Percentiles rank a stretch among this genome's conserved stretches.
phyloP scores from a whole-genome alignment of 2,797 vertebrate genomes.

The Liparis tanakae region DNA sequence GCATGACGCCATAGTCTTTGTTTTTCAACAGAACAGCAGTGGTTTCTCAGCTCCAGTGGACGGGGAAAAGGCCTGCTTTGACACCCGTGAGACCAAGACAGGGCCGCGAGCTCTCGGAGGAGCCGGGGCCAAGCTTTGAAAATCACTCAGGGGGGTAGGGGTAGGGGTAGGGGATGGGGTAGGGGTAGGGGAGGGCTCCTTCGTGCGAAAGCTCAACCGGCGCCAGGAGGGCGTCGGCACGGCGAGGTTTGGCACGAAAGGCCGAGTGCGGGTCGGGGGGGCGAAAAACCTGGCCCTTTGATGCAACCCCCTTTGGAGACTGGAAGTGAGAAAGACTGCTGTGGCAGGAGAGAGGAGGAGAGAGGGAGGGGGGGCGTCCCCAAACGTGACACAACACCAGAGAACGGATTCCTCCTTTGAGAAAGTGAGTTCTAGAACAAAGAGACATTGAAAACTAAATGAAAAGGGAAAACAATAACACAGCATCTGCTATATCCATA shows the following conservation, averaged over 20 bases:
- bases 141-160: constrained; percentile 58
- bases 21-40: constrained; percentile 50
- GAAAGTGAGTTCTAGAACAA: constrained; percentile 34
- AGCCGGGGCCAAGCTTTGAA: constrained; percentile 50
- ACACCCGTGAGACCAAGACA: constrained; percentile 78
- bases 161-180: too few species aligned
- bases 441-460: constrained; percentile 37
- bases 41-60: constrained; percentile 85
- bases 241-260: constrained; percentile 77
- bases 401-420: constrained; percentile 9
- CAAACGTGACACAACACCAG: constrained; percentile 23
- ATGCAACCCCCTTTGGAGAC: constrained; percentile 83
- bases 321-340: constrained; percentile 83
- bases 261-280: constrained; percentile 82
- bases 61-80: constrained; percentile 87
- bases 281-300: constrained; percentile 86
- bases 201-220: constrained; percentile 74
- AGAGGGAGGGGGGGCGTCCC: constrained; percentile 55
- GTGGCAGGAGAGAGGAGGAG: constrained; percentile 72
- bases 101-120: constrained; percentile 43
- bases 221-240: not conserved
- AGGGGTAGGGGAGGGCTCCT: constrained; percentile 24
- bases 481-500: constrained; percentile 36
- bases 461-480: constrained; percentile 33
- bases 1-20: constrained; percentile 38